A percentile compares a stretch with the other conserved stretches of the same genome.
These are phyloP conservation scores for Macrochelys suwanniensis DNA, from an alignment of 2,797 vertebrate genomes.

Conservation along the genomic window DNA sequence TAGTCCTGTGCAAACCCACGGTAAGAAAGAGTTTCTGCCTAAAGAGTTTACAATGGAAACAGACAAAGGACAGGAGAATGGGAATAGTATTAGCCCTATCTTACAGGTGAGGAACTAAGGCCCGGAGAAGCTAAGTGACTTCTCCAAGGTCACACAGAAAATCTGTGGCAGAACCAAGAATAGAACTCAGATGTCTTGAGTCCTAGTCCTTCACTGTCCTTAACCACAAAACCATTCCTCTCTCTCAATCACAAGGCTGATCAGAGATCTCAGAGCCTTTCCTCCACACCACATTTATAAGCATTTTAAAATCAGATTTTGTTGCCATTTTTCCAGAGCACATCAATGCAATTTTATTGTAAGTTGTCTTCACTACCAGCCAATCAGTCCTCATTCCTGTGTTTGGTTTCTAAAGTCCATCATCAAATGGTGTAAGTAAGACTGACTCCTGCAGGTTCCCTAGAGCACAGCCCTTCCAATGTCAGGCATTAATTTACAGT, in stretches of 20 bases:
- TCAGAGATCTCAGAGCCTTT: background rate
- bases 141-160: background rate
- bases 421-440: slow-evolving; percentile 50
- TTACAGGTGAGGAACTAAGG: background rate
- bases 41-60: background rate
- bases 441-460: slow-evolving; percentile 56
- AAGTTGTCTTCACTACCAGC: background rate
- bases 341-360: background rate
- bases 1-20: background rate
- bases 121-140: background rate
- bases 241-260: background rate
- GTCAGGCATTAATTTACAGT: slow-evolving; percentile 56
- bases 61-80: background rate
- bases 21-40: background rate
- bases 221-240: background rate
- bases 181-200: background rate
- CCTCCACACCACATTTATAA: background rate
- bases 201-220: background rate
- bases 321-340: background rate
- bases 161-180: background rate
- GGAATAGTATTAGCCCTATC: background rate
- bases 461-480: slow-evolving; percentile 50
- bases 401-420: background rate
- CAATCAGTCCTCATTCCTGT: background rate
- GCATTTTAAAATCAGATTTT: background rate